Base-by-base conservation (phyloP, 1,140 invertebrate species). In the Lordiphosa collinella region DNA sequence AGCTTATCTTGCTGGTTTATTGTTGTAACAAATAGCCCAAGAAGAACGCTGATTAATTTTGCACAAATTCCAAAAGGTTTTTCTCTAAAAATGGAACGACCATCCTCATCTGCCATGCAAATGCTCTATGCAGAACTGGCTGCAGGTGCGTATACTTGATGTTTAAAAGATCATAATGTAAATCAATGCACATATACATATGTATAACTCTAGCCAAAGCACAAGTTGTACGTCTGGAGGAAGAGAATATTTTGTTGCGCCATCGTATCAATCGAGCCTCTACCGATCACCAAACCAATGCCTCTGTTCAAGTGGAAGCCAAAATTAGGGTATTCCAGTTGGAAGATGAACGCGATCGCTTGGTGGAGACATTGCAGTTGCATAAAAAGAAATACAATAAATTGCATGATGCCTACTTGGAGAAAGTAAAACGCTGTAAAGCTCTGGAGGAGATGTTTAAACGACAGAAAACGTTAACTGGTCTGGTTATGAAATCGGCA, bases 301-400 rank as follows among this genome's bases (percentile, higher is more conserved):
- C 82, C 4, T 43, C 68, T 0, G 38, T 71, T 0, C 53, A 85
- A 43, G 79, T 88, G 4, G 79, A 88, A 16, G 71, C 86, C 29
- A 85, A 82, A 36, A 82, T 88, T 3, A 37, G 61, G 35, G 78
- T 49, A 14, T 82, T 59, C 4, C 65, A 78, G 9, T 13, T 88
- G 40, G 78, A 88, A 38, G 78, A 85, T 13, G 86, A 88, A 44
- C 71, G 71, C 2, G 86, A 88, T 64, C 56, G 43, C 4, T 8
- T 80, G 4, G 31, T 69, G 11, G 82, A 88, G 1, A 72, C 63
- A 2, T 29, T 88, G 35, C 71, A 88, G 44, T 12, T 46, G 51
- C 67, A 85, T n/a, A 88, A 88, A 32, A 76, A 73, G n/a, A 88
- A 82, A 44, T 88, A 88, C 44, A 88, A 88, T 32, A 86, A 85